These are phyloP conservation scores for Pterostichus madidus DNA, from an alignment of 2,888 invertebrate species.

Conservation along the genomic window DNA sequence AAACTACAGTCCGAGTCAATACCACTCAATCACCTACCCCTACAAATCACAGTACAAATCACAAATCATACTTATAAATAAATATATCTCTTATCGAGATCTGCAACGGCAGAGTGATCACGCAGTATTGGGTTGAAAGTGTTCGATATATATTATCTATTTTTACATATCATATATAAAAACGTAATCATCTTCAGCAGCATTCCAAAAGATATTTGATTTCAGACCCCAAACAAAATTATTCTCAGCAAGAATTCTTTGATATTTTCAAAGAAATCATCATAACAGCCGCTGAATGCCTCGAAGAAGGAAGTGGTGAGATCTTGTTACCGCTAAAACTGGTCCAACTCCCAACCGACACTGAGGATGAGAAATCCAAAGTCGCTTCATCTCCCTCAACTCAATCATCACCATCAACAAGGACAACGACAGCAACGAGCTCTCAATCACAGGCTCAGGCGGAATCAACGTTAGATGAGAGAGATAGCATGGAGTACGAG, in stretches of 20 bases:
- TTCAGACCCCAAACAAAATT: slow-evolving; percentile 38
- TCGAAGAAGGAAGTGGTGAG: slow-evolving; percentile 72
- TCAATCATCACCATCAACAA: not conserved
- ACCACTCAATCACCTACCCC: too few relatives aligned
- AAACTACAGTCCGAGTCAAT: too few relatives aligned
- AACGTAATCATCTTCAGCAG: too few relatives aligned
- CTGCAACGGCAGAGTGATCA: too few relatives aligned
- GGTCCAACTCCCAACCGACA: not conserved
- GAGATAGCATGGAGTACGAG: slow-evolving; percentile 14
- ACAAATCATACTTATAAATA: too few relatives aligned
- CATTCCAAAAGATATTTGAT: not conserved
- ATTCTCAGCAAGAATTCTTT: slow-evolving; percentile 73
- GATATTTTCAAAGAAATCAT: slow-evolving; percentile 74
- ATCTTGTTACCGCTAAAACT: slow-evolving; percentile 69
- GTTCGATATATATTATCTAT: too few relatives aligned
- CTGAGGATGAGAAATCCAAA: not conserved
- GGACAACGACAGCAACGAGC: not conserved
- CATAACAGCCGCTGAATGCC: slow-evolving; percentile 72
- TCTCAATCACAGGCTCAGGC: not conserved
- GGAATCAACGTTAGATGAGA: not conserved
- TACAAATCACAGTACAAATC: too few relatives aligned
- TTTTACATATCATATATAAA: too few relatives aligned
- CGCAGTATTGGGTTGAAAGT: too few relatives aligned
- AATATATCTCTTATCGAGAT: too few relatives aligned
- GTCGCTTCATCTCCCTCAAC: not conserved